Percentiles rank a stretch among this genome's conserved stretches.
These are phyloP conservation scores for Condylura cristata DNA, from an alignment of 2,113 vertebrate species.

Conservation along the genomic window DNA sequence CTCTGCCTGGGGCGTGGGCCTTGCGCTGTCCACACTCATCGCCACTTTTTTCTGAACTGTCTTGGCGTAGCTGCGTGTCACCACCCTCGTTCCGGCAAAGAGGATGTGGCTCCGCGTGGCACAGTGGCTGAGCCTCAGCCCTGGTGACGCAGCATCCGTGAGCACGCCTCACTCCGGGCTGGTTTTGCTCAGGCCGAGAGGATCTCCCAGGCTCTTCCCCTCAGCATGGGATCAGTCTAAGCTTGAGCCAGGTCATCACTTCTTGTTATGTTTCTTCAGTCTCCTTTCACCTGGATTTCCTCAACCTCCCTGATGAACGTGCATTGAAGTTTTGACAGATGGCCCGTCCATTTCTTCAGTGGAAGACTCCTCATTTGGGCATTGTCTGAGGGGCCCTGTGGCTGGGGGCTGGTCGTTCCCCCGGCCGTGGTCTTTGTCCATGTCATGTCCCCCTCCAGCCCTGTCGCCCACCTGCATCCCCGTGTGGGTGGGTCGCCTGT, in stretches of 20 bases:
- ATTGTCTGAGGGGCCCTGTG: neutral
- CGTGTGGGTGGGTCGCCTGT: neutral
- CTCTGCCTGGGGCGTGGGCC: neutral
- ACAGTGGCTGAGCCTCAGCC: neutral
- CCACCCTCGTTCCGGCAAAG: neutral
- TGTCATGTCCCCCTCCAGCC: neutral
- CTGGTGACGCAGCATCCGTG: accelerated
- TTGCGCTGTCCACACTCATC: neutral
- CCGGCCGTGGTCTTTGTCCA: neutral
- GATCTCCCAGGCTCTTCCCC: neutral
- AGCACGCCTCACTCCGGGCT: neutral
- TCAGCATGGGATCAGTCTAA: neutral
- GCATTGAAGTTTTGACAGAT: neutral
- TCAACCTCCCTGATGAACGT: neutral
- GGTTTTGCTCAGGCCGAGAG: neutral
- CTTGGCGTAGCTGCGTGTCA: neutral
- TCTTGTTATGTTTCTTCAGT: neutral
- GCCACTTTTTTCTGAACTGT: neutral
- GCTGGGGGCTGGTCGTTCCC: neutral
- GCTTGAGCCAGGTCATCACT: neutral
- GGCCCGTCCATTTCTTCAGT: neutral
- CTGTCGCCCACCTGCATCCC: neutral
- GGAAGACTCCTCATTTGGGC: neutral
- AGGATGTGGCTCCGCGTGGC: neutral
- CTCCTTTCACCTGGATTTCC: neutral